Evolutionary conservation across 2,797 vertebrate species (phyloP).

Genomic region (Clarias platycephalus): DNA sequence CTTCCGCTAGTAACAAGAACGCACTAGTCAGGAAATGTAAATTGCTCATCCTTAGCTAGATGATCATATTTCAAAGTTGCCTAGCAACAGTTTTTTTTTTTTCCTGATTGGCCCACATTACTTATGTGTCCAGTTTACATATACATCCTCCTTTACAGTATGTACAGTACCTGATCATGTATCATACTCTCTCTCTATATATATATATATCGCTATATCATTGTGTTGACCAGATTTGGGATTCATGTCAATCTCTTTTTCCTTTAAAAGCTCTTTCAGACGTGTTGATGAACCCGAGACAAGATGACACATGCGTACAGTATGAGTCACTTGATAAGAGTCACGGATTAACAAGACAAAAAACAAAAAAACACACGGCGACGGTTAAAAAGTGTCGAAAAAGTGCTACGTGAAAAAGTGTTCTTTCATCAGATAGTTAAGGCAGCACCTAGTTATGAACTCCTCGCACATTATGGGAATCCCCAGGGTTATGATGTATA

Average conservation of each 20-base stretch:
- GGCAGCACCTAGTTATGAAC: not conserved
- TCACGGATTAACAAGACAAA: not conserved
- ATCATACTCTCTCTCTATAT: no score
- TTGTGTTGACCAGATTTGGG: not conserved
- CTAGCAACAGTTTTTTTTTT: not conserved
- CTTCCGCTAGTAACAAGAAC: not conserved
- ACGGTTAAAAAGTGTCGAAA: not conserved
- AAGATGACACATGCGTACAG: conserved; percentile 24
- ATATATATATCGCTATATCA: no score
- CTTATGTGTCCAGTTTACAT: not conserved
- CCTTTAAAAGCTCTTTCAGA: conserved; percentile 7
- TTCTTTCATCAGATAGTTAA: not conserved
- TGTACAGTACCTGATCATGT: no score
- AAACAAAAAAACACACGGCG: not conserved
- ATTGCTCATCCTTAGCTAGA: not conserved
- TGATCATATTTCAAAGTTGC: not conserved
- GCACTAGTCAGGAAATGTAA: not conserved
- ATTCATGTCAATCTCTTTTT: not conserved
- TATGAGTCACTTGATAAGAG: conserved; percentile 21
- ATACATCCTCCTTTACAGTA: no score
- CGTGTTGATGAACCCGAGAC: conserved; percentile 8
- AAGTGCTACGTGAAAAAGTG: not conserved
- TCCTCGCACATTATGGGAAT: not conserved
- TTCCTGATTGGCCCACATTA: no score
- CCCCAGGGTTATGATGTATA: not conserved